A percentile compares a stretch with the other conserved stretches of the same genome.
These are phyloP conservation scores for Xestia rhomboidea DNA, from an alignment of 2,888 invertebrate genomes.

Conservation along the genomic window DNA sequence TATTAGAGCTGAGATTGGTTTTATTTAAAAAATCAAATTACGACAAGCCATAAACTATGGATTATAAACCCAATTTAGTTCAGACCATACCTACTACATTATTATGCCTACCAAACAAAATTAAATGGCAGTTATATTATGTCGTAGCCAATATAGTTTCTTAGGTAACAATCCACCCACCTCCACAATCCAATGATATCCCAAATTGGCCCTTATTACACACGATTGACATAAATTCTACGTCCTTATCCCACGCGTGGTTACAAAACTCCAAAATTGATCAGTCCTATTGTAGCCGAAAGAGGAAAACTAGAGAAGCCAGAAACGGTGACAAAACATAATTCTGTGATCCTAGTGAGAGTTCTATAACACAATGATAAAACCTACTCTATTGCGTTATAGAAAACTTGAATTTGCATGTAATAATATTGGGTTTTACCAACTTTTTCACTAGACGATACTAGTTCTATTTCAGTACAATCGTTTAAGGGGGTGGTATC, in stretches of 20 bases:
- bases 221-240: slow-evolving; percentile 13
- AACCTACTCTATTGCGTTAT: background rate
- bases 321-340: background rate
- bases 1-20: background rate
- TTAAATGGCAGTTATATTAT: background rate
- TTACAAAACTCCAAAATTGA: slow-evolving; percentile 11
- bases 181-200: slow-evolving; percentile 6
- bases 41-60: background rate
- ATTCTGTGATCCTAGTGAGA: background rate
- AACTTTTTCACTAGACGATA: background rate
- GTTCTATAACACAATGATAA: background rate
- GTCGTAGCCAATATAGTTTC: background rate
- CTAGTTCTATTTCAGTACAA: background rate
- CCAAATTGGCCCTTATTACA: slow-evolving; percentile 33
- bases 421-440: no score
- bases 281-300: background rate
- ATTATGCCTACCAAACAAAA: background rate
- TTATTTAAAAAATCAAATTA: background rate
- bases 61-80: background rate
- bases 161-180: background rate
- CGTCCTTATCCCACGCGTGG: slow-evolving; percentile 8
- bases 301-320: background rate
- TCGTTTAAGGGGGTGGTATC: background rate
- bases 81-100: background rate
- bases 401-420: background rate